Conservation (phyloP, 2,888 invertebrate genomes). For the Xestia rhomboidea region DNA sequence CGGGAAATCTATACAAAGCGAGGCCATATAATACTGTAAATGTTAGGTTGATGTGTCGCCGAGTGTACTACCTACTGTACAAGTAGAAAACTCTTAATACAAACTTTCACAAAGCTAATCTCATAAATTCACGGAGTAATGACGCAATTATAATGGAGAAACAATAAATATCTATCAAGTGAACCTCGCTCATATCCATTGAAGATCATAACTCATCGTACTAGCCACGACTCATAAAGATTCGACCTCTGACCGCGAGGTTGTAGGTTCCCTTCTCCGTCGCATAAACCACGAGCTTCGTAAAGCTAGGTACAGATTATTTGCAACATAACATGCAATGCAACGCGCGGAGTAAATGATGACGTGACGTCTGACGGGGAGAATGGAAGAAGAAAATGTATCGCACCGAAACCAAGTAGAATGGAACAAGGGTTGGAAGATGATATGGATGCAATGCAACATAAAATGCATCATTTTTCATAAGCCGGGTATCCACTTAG, state of each 20-base stretch:
- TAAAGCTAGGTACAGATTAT: slow-evolving; percentile 1
- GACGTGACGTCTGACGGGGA: not conserved
- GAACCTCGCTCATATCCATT: slow-evolving; percentile 42
- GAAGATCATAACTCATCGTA: slow-evolving; percentile 64
- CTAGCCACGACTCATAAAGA: slow-evolving; percentile 73
- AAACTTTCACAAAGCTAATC: slow-evolving; percentile 40
- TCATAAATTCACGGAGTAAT: slow-evolving; percentile 54
- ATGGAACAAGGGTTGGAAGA: not conserved
- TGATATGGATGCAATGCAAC: not conserved
- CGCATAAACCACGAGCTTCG: slow-evolving; percentile 69
- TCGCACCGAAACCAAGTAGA: not conserved
- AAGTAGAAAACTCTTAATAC: slow-evolving; percentile 1
- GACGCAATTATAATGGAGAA: slow-evolving; percentile 51
- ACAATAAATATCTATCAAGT: slow-evolving; percentile 60
- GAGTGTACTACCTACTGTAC: too few species aligned
- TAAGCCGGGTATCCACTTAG: not conserved
- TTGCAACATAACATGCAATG: not conserved
- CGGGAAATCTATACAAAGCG: too few species aligned
- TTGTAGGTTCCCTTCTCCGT: slow-evolving; percentile 65
- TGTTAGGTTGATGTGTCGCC: too few species aligned
- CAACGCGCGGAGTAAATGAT: not conserved
- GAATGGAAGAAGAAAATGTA: not conserved
- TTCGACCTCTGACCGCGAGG: slow-evolving; percentile 73
- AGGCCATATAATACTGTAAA: too few species aligned
- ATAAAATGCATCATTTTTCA: not conserved